A percentile compares a stretch with the other conserved stretches of the same genome.
phyloP scores from a whole-genome alignment of 2,888 invertebrate genomes.

The Latrodectus elegans region DNA sequence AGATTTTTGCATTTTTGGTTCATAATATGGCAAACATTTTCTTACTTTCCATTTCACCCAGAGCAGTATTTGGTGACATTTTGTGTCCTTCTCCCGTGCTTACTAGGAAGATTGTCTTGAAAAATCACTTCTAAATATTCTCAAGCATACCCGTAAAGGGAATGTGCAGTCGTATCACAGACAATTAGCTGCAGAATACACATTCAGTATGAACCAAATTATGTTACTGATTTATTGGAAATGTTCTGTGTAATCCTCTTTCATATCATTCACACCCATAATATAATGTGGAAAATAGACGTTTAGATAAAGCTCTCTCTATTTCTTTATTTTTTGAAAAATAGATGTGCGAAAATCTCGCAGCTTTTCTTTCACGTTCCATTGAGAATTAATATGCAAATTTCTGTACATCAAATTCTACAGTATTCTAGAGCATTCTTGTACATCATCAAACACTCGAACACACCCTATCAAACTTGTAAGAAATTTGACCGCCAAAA shows the following conservation, averaged over 20 bases:
- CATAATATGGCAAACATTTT: background rate
- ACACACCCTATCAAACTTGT: constrained; percentile 1
- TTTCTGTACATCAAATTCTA: constrained; percentile 30
- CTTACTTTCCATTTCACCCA: background rate
- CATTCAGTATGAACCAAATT: constrained; percentile 29
- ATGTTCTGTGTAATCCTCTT: constrained; percentile 16
- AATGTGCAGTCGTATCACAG: constrained; percentile 69
- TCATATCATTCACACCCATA: too few relatives aligned
- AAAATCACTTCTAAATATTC: constrained; percentile 50
- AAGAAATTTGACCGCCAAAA: constrained; percentile 16
- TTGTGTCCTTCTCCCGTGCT: background rate
- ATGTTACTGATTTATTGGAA: constrained; percentile 19
- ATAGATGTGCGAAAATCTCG: too few relatives aligned
- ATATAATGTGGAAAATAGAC: constrained; percentile 34
- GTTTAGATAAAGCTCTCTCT: background rate
- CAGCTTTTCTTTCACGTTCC: too few relatives aligned
- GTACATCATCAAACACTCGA: constrained; percentile 29
- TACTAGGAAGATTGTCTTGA: constrained; percentile 3
- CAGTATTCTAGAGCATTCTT: constrained; percentile 16
- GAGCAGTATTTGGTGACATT: background rate
- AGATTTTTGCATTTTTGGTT: too few relatives aligned
- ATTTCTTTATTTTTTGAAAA: background rate
- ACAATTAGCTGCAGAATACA: constrained; percentile 66
- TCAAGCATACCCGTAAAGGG: constrained; percentile 56
- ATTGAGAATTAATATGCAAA: background rate